Percentiles rank a stretch among this genome's conserved stretches.
These are phyloP conservation scores for Simalia tracyae DNA, from an alignment of 2,797 vertebrate species.

Conservation along the genomic window DNA sequence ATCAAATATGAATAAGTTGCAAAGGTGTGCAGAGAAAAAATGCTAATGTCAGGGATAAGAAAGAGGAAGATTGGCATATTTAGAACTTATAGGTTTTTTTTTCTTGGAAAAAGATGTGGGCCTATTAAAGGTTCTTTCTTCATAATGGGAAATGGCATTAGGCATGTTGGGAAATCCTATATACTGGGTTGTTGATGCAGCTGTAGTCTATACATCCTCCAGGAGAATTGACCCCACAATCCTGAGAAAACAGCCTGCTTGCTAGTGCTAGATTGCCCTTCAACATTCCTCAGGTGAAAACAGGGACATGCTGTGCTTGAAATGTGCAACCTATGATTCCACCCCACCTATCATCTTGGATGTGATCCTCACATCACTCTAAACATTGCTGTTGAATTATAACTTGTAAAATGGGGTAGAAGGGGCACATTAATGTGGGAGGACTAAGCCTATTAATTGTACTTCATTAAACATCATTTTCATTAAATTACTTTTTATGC, in stretches of 20 bases:
- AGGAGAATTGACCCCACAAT: neutral
- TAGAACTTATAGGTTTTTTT: neutral
- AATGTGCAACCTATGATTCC: neutral
- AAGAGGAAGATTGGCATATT: constrained; percentile 16
- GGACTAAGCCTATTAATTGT: neutral
- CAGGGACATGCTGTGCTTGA: neutral
- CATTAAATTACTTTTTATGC: neutral
- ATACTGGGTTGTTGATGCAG: neutral
- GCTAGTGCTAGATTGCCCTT: neutral
- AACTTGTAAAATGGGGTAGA: neutral
- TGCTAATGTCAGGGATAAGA: neutral
- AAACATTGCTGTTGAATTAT: neutral
- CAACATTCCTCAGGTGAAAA: neutral
- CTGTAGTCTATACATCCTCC: neutral
- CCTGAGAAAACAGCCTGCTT: neutral
- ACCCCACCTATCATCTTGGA: neutral
- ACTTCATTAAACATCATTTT: neutral
- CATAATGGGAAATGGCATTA: neutral
- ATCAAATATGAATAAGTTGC: neutral
- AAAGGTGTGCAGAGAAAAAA: constrained; percentile 3
- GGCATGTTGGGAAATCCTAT: neutral
- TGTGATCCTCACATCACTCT: neutral
- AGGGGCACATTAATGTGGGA: neutral
- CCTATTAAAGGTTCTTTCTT: neutral
- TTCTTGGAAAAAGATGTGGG: neutral